Evolutionary conservation across 2,113 vertebrate genomes (phyloP).

Genomic region (Acanthisitta chloris): DNA sequence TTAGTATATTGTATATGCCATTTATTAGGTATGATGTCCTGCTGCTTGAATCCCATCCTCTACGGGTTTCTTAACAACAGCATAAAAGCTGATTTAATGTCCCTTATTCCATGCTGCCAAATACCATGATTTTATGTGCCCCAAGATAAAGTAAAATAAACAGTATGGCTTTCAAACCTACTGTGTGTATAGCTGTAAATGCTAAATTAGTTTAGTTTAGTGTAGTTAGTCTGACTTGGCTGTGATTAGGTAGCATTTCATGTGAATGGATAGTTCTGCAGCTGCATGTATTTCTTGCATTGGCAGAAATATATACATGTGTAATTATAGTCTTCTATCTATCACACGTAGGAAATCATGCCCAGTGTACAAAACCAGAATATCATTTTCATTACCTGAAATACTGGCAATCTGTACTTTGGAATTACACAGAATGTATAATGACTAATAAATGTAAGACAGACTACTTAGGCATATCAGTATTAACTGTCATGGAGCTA

Average conservation of each 20-base stretch:
- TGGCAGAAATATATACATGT: neutral
- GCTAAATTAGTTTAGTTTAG: neutral
- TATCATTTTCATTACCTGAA: neutral
- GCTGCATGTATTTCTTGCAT: neutral
- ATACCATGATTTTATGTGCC: conserved; percentile 61
- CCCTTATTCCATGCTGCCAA: conserved; percentile 77
- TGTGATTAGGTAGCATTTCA: neutral
- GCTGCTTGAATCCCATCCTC: conserved; percentile 83
- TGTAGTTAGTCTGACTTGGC: neutral
- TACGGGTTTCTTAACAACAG: conserved; percentile 86
- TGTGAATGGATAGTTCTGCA: neutral
- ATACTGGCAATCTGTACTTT: conserved; percentile 15
- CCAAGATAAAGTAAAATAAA: conserved; percentile 12
- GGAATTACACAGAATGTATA: neutral
- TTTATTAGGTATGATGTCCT: conserved; percentile 84
- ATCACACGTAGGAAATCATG: neutral
- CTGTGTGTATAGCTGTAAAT: neutral
- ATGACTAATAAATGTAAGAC: neutral
- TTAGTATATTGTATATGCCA: conserved; percentile 85
- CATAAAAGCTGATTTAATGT: conserved; percentile 80
- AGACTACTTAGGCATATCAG: neutral
- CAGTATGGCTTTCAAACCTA: neutral
- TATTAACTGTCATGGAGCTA: conserved; percentile 36
- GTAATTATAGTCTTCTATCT: neutral
- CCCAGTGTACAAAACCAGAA: neutral